phyloP scores from a whole-genome alignment of 2,888 invertebrate genomes.

The Drosophila eohydei region DNA sequence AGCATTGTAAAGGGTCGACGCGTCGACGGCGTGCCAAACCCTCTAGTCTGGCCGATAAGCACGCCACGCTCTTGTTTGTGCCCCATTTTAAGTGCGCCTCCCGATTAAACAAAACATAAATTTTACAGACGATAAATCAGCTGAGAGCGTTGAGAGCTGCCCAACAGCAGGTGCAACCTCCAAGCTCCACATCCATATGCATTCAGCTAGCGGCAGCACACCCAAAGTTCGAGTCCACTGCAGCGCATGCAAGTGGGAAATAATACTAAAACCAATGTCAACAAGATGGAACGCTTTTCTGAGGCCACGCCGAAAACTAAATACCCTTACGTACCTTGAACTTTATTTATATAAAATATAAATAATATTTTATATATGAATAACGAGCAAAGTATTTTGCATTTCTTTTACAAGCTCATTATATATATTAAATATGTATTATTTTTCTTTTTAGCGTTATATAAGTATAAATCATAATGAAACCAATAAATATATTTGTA shows the following conservation, averaged over 20 bases:
- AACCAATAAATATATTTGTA: too few species aligned
- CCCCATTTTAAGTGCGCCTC: constrained; percentile 63
- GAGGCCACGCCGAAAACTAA: not conserved
- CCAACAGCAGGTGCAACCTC: constrained; percentile 64
- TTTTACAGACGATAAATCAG: constrained; percentile 78
- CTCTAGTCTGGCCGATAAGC: constrained; percentile 4
- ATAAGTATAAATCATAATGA: too few species aligned
- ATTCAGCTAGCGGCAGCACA: not conserved
- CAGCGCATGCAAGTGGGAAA: not conserved
- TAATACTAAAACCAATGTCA: constrained; percentile 17
- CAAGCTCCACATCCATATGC: not conserved
- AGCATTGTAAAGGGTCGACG: constrained; percentile 5
- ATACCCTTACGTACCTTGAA: not conserved
- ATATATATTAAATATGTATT: too few species aligned
- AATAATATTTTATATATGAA: not conserved
- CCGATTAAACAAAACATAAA: constrained; percentile 82
- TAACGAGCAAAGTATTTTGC: not conserved
- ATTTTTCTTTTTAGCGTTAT: too few species aligned
- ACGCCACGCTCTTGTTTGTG: constrained; percentile 29
- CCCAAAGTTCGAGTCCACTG: not conserved
- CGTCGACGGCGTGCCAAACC: constrained; percentile 1
- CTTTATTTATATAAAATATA: too few species aligned
- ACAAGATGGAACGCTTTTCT: not conserved
- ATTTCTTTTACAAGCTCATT: too few species aligned
- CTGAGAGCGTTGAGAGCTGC: constrained; percentile 46